Evolutionary conservation across 2,113 vertebrate species (phyloP).

Genomic region (Sebastes fasciatus): DNA sequence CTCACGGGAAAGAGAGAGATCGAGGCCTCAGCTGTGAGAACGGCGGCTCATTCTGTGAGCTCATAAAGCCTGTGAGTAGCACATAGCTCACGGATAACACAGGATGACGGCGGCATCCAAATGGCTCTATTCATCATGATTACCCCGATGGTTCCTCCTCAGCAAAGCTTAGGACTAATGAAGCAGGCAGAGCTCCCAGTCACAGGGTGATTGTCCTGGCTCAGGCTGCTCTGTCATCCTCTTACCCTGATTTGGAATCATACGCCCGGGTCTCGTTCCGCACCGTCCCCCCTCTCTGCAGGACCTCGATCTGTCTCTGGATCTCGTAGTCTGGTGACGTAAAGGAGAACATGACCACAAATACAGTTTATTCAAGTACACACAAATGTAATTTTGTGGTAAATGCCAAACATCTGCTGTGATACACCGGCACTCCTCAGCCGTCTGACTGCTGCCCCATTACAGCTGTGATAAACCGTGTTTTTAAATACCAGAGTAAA

Average conservation of each 20-base stretch:
- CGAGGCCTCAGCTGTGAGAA: slow-evolving; percentile 65
- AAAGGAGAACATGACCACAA: slow-evolving; percentile 36
- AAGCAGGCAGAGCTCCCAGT: slow-evolving; percentile 61
- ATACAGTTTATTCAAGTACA: slow-evolving; percentile 12
- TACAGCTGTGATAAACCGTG: slow-evolving; percentile 56
- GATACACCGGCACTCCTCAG: slow-evolving; percentile 26
- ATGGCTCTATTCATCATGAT: slow-evolving; percentile 75
- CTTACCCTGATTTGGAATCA: slow-evolving; percentile 95
- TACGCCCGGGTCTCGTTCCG: slow-evolving; percentile 95
- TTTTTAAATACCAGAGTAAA: slow-evolving; percentile 56
- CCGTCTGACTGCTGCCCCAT: slow-evolving; percentile 46
- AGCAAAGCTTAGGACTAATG: slow-evolving; percentile 61
- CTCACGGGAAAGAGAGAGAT: slow-evolving; percentile 58
- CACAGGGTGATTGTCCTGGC: slow-evolving; percentile 26
- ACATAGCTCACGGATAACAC: slow-evolving; percentile 58
- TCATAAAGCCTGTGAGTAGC: slow-evolving; percentile 47
- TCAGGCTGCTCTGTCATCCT: slow-evolving; percentile 43
- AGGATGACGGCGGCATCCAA: slow-evolving; percentile 62
- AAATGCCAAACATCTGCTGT: slow-evolving; percentile 69
- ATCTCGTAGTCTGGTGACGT: slow-evolving; percentile 93
- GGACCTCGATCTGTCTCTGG: slow-evolving; percentile 91
- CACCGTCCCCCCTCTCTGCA: slow-evolving; percentile 89
- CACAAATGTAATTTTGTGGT: slow-evolving; percentile 31
- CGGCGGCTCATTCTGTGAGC: slow-evolving; percentile 50
- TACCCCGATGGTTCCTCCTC: slow-evolving; percentile 52